phyloP scores from a whole-genome alignment of 1,140 invertebrate species.

The Planococcus citri region DNA sequence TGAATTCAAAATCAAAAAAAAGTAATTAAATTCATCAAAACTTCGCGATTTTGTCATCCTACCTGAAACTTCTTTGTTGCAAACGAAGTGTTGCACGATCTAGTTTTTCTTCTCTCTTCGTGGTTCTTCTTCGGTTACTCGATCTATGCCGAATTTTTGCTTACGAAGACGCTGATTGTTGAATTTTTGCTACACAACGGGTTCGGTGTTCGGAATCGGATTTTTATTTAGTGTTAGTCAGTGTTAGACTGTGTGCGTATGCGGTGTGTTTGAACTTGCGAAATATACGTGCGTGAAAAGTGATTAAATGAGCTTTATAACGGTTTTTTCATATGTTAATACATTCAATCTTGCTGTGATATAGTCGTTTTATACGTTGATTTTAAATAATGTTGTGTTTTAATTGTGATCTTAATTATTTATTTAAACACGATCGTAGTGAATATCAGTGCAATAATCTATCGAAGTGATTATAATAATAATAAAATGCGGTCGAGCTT shows the following conservation, averaged over 20 bases:
- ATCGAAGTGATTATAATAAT: neutral
- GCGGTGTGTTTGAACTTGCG: no score
- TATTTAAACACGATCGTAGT: neutral
- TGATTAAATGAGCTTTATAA: neutral
- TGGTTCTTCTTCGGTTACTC: no score
- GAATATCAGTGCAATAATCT: neutral
- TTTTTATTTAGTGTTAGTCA: neutral
- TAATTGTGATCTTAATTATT: neutral
- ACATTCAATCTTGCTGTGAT: neutral
- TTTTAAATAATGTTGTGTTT: neutral
- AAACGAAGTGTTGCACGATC: no score
- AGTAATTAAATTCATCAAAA: no score
- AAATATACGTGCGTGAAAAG: neutral
- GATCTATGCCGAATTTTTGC: neutral
- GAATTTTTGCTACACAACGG: neutral
- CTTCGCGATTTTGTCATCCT: no score
- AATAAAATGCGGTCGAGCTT: neutral
- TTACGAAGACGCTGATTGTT: neutral
- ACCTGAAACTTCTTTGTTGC: no score
- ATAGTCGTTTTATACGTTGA: neutral
- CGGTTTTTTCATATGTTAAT: neutral
- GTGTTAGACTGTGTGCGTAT: neutral
- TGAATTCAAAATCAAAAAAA: no score
- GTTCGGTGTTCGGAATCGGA: neutral
- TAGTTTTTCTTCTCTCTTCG: no score